phyloP scores from a whole-genome alignment of 1,140 invertebrate species.

The Bilobella aurantiaca region DNA sequence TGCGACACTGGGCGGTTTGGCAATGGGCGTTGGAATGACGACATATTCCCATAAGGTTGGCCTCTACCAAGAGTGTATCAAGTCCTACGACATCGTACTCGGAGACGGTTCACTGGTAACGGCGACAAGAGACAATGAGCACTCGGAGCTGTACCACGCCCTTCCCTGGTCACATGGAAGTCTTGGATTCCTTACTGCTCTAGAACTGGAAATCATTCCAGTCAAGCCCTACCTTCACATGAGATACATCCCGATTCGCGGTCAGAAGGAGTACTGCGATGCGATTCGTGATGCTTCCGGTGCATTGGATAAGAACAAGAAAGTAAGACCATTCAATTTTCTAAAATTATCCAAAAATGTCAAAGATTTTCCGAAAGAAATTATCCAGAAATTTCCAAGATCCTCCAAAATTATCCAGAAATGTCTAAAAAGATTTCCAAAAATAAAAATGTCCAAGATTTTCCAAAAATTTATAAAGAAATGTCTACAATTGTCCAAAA shows the following conservation, averaged over 20 bases:
- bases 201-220: constrained; percentile 45
- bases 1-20: constrained; percentile 48
- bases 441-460: no score
- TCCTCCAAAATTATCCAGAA: no score
- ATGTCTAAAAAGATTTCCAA: no score
- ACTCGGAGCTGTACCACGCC: constrained; percentile 45
- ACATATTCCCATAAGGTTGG: constrained; percentile 45
- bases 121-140: constrained; percentile 43
- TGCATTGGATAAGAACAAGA: constrained; percentile 38
- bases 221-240: constrained; percentile 47
- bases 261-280: constrained; percentile 46
- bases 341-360: no score
- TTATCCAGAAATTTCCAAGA: no score
- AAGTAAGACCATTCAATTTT: no score
- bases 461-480: no score
- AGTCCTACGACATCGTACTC: constrained; percentile 47
- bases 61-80: constrained; percentile 47
- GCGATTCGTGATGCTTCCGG: constrained; percentile 44
- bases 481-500: no score
- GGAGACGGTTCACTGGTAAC: constrained; percentile 44
- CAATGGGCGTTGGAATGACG: constrained; percentile 48
- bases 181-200: constrained; percentile 46
- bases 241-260: constrained; percentile 46
- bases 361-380: no score
- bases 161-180: constrained; percentile 49